A percentile compares a stretch with the other conserved stretches of the same genome.
Conservation (phyloP, 1,140 invertebrate species). For the Lycorma delicatula region DNA sequence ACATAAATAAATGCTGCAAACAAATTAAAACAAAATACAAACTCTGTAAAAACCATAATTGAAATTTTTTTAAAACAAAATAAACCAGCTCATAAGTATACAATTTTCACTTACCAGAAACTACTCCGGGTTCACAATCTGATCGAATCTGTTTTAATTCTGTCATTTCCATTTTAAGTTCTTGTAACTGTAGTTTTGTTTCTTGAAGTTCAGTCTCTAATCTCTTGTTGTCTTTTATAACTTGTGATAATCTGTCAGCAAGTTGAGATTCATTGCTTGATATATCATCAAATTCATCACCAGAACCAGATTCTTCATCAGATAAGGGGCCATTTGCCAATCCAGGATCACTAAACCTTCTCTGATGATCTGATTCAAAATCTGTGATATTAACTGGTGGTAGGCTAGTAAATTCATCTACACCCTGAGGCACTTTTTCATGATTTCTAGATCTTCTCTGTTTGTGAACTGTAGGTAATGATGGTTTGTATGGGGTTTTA, state of each 20-base stretch:
- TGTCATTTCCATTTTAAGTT: constrained; percentile 19
- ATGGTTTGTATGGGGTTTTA: neutral
- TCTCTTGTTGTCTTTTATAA: constrained; percentile 20
- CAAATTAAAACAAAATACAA: no score
- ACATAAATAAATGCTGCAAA: no score
- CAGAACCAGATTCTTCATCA: constrained; percentile 14
- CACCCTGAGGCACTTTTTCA: neutral
- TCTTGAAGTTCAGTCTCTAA: constrained; percentile 19
- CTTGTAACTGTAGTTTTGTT: constrained; percentile 18
- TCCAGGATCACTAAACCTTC: constrained; percentile 24
- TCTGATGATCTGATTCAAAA: constrained; percentile 19
- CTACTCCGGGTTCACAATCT: constrained; percentile 10
- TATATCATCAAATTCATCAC: constrained; percentile 9
- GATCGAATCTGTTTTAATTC: neutral
- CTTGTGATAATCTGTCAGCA: constrained; percentile 14
- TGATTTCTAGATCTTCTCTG: neutral
- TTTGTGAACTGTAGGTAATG: neutral
- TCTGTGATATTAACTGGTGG: constrained; percentile 20
- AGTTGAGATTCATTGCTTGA: neutral
- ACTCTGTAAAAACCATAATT: no score
- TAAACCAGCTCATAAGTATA: no score
- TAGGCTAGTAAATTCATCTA: constrained; percentile 22
- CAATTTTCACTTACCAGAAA: constrained; percentile 13
- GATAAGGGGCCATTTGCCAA: constrained; percentile 18
- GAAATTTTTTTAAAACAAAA: no score